Percentiles rank a stretch among this genome's conserved stretches.
phyloP scores from a whole-genome alignment of 2,888 invertebrate species.

The Zygogramma bicolorata region DNA sequence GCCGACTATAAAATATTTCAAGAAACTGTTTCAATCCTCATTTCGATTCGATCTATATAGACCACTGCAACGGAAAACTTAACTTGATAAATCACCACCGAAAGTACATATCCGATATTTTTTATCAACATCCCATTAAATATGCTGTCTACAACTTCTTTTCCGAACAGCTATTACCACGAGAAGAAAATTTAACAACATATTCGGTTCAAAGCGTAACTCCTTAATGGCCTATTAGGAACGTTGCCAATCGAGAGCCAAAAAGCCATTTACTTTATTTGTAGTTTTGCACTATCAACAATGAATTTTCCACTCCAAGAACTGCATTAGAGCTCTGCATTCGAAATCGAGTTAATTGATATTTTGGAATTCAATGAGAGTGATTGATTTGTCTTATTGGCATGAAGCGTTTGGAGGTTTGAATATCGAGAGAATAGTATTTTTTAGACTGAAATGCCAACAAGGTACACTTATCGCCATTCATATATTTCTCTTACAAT shows the following conservation, averaged over 20 bases:
- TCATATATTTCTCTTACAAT: too few species aligned
- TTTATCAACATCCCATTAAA: slow-evolving; percentile 34
- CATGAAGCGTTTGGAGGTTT: too few species aligned
- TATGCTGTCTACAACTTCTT: slow-evolving; percentile 46
- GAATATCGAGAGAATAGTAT: too few species aligned
- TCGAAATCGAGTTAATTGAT: slow-evolving; percentile 39
- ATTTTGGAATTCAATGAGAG: slow-evolving; percentile 33
- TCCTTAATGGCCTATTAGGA: slow-evolving; percentile 54
- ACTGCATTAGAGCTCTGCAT: slow-evolving; percentile 38
- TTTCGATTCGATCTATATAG: not conserved
- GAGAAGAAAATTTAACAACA: slow-evolving; percentile 50
- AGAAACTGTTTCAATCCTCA: too few species aligned
- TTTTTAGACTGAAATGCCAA: too few species aligned
- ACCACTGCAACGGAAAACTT: not conserved
- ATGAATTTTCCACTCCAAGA: slow-evolving; percentile 37
- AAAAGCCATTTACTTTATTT: slow-evolving; percentile 49
- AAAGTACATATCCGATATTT: not conserved
- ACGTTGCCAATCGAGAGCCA: slow-evolving; percentile 52
- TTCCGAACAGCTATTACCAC: slow-evolving; percentile 45
- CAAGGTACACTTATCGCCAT: too few species aligned
- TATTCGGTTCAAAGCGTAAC: slow-evolving; percentile 47
- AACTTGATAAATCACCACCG: not conserved
- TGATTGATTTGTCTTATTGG: too few species aligned
- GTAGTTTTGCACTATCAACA: slow-evolving; percentile 47
- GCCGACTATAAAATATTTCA: too few species aligned